Conservation (phyloP, 2,797 vertebrate genomes). For the Enteromius viviparus region DNA sequence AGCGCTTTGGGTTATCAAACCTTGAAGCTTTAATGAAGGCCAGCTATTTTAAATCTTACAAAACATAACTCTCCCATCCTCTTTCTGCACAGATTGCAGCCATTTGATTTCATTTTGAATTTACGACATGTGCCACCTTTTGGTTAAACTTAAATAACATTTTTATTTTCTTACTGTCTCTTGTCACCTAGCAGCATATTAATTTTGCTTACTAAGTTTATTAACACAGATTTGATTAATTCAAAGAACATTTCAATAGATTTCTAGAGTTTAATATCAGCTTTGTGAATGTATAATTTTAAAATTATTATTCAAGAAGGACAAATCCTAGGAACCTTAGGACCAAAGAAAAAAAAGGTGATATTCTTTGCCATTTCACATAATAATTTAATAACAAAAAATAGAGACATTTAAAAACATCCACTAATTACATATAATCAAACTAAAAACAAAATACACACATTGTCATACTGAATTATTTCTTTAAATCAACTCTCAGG, state of each 20-base stretch:
- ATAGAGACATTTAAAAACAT: slow-evolving; percentile 5
- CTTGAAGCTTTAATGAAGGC: background rate
- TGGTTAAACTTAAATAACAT: background rate
- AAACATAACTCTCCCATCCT: background rate
- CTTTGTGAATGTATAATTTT: background rate
- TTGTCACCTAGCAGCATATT: background rate
- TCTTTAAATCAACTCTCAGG: slow-evolving; percentile 77
- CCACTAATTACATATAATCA: slow-evolving; percentile 10
- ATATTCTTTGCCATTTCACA: background rate
- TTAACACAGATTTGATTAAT: background rate
- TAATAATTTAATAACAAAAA: slow-evolving; percentile 16
- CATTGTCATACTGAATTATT: slow-evolving; percentile 63
- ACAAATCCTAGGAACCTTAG: background rate
- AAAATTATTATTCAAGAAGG: background rate
- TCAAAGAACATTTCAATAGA: background rate
- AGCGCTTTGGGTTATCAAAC: background rate
- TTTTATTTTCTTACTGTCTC: background rate
- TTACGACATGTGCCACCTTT: background rate
- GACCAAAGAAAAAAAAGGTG: background rate
- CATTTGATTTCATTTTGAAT: background rate
- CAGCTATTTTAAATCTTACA: background rate
- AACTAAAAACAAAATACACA: background rate
- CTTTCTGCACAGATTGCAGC: background rate
- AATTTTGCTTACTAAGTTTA: background rate
- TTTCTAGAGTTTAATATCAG: background rate